Evolutionary conservation across 2,797 vertebrate genomes (phyloP).

Genomic region (Myiotriccus ornatus): DNA sequence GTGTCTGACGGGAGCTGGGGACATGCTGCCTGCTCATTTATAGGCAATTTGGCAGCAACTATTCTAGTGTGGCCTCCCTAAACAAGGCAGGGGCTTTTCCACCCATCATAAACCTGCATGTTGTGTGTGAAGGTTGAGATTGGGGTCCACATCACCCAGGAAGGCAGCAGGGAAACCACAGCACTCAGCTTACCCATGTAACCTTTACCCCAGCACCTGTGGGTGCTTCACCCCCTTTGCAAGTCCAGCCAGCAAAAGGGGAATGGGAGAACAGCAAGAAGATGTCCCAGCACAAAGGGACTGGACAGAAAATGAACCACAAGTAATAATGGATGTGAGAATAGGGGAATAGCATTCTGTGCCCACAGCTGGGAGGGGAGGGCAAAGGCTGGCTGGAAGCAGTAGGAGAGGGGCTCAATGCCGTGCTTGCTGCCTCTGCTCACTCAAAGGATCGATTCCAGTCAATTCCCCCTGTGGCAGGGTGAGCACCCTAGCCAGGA

Average conservation of each 20-base stretch:
- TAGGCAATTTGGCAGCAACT: background rate
- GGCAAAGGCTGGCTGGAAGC: background rate
- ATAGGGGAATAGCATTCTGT: background rate
- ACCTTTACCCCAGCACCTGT: fast-evolving
- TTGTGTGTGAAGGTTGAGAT: fast-evolving
- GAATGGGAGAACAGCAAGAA: background rate
- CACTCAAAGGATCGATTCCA: background rate
- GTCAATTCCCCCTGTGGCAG: background rate
- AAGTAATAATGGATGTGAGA: background rate
- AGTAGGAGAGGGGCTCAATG: background rate
- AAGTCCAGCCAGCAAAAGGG: background rate
- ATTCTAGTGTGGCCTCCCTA: background rate
- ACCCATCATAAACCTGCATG: fast-evolving
- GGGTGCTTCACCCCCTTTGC: background rate
- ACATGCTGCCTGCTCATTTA: background rate
- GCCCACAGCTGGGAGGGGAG: background rate
- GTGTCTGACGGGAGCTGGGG: background rate
- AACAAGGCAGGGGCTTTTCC: background rate
- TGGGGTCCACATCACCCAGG: fast-evolving
- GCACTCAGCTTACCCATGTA: background rate
- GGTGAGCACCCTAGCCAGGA: background rate
- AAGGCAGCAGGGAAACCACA: background rate
- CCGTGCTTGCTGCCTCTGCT: background rate
- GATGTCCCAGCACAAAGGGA: background rate
- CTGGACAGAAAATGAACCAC: background rate